These are phyloP conservation scores for Frieseomelitta varia DNA, from an alignment of 1,140 invertebrate species.

Conservation along the genomic window DNA sequence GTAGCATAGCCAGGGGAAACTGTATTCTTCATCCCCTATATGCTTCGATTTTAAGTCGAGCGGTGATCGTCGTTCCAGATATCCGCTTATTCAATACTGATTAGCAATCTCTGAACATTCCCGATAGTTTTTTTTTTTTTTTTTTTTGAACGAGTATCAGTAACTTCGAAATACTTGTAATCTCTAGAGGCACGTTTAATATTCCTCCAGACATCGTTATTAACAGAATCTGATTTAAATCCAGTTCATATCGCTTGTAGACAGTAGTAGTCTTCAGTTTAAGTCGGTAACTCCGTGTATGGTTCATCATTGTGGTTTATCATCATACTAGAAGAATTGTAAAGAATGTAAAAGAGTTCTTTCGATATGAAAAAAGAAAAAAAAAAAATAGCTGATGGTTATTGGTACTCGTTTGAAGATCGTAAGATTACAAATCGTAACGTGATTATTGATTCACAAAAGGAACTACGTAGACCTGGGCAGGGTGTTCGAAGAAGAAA, in stretches of 20 bases:
- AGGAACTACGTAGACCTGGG: not conserved
- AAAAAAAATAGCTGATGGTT: not conserved
- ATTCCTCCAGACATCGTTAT: no score
- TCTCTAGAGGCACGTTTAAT: not conserved
- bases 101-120: not conserved
- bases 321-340: not conserved
- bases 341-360: no score
- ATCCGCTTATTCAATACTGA: conserved; percentile 7
- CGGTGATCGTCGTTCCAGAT: conserved; percentile 17
- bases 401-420: not conserved
- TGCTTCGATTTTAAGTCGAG: not conserved
- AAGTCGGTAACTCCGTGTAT: not conserved
- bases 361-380: no score
- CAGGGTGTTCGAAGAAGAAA: not conserved
- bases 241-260: not conserved
- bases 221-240: not conserved
- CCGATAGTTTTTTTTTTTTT: no score
- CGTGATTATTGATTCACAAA: not conserved
- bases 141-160: not conserved
- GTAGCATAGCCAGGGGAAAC: not conserved
- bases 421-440: not conserved
- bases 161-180: not conserved
- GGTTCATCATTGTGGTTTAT: not conserved
- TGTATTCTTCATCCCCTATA: not conserved
- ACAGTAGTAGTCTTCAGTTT: not conserved